A percentile compares a stretch with the other conserved stretches of the same genome.
Conservation (phyloP, 2,888 invertebrate species). For the Branchipolynoe longqiensis region DNA sequence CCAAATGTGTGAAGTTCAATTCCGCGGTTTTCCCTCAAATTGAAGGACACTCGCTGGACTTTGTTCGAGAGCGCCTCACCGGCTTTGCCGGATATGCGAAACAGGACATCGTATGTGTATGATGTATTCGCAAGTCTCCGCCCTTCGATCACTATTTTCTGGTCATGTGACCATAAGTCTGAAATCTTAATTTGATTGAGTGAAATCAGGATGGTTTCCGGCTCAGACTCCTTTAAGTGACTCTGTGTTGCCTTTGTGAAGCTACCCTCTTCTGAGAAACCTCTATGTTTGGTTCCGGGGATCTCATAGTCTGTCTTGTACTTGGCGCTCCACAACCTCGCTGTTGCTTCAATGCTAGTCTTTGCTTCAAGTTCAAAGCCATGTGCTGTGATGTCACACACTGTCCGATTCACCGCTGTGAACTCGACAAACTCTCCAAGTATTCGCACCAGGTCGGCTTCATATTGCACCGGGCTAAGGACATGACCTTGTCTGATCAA, state of each 20-base stretch:
- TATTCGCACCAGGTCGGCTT: not conserved
- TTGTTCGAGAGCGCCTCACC: not conserved
- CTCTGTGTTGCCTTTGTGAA: not conserved
- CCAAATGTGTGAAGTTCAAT: slow-evolving; percentile 44
- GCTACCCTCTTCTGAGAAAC: not conserved
- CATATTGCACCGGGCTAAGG: not conserved
- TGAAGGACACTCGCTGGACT: not conserved
- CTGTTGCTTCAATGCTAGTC: not conserved
- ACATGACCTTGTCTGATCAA: slow-evolving; percentile 24
- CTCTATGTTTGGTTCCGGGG: slow-evolving; percentile 4
- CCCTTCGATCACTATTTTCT: slow-evolving; percentile 3
- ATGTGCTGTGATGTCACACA: too few species aligned
- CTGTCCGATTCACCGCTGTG: not conserved
- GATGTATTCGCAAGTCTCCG: slow-evolving; percentile 23
- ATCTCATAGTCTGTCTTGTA: slow-evolving; percentile 4
- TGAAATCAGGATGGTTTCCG: not conserved
- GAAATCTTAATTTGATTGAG: slow-evolving; percentile 8
- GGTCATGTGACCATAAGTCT: slow-evolving; percentile 16
- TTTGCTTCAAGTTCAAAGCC: slow-evolving; percentile 1
- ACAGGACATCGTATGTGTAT: slow-evolving; percentile 7
- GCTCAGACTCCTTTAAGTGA: slow-evolving; percentile 9
- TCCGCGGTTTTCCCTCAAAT: slow-evolving; percentile 22
- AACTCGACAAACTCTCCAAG: not conserved
- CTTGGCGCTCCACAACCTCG: slow-evolving; percentile 12
- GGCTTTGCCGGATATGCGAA: not conserved